Conservation (phyloP, 1,140 invertebrate genomes). For the Vanessa tameamea region DNA sequence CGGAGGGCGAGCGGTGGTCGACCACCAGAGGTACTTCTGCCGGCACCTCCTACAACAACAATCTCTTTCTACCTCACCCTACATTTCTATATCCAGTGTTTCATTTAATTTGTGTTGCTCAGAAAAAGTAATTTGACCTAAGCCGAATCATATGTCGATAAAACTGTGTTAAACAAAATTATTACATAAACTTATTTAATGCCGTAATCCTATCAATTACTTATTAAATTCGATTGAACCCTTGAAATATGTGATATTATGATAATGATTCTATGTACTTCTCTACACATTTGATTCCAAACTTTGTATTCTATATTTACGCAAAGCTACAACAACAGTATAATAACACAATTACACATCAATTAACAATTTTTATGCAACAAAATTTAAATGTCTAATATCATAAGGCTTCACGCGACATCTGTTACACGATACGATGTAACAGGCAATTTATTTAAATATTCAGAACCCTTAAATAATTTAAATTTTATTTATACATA, state of each 20-base stretch:
- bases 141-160: neutral
- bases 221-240: neutral
- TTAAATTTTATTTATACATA: too few relatives aligned
- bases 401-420: conserved; percentile 29
- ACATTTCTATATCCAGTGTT: conserved; percentile 23
- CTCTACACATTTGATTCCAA: conserved; percentile 13
- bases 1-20: conserved; percentile 88
- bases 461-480: too few relatives aligned
- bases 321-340: conserved; percentile 30
- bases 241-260: neutral
- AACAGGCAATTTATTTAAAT: neutral
- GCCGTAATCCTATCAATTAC: neutral
- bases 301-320: conserved; percentile 12
- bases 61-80: conserved; percentile 64
- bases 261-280: conserved; percentile 9
- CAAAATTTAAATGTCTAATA: conserved; percentile 35
- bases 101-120: conserved; percentile 11
- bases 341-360: conserved; percentile 28
- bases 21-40: conserved; percentile 80
- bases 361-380: conserved; percentile 34
- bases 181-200: neutral
- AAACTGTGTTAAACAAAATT: neutral
- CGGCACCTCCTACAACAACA: conserved; percentile 82
- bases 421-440: conserved; percentile 22
- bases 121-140: neutral